These are phyloP conservation scores for Pterocles orientalis DNA, from an alignment of 2,113 vertebrate genomes.

Conservation along the genomic window DNA sequence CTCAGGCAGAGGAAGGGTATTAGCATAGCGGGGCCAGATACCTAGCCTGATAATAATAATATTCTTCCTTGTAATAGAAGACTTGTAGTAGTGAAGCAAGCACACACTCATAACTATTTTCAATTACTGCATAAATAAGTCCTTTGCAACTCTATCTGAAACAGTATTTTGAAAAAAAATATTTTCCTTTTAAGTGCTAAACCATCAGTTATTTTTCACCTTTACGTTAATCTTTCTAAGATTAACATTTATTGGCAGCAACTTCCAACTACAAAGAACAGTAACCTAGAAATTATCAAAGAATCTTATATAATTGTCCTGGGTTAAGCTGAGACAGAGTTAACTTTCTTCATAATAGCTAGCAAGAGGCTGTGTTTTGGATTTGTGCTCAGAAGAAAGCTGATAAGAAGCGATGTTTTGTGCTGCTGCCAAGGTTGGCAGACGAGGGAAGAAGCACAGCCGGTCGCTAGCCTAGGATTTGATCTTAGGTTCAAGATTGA, in stretches of 20 bases:
- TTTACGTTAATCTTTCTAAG: neutral
- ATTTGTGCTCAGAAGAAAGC: no score
- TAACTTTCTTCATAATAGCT: no score
- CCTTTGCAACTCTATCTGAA: neutral
- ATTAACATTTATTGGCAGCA: neutral
- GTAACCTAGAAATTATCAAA: neutral
- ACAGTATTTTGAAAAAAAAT: neutral
- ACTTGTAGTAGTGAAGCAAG: neutral
- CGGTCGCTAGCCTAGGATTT: no score
- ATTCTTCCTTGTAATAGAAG: neutral
- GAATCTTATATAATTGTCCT: neutral
- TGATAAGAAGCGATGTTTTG: no score
- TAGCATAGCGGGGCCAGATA: neutral
- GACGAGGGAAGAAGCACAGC: no score
- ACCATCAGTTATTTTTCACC: neutral
- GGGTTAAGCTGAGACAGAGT: no score
- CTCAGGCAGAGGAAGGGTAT: neutral
- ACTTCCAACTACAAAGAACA: neutral
- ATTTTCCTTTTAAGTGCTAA: neutral
- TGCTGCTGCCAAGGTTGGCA: no score
- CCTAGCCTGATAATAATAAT: neutral
- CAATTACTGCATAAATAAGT: neutral
- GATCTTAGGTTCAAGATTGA: no score
- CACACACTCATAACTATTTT: neutral
- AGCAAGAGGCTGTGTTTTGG: no score